Evolutionary conservation across 2,888 invertebrate species (phyloP).

Genomic region (Drosophila tripunctata): DNA sequence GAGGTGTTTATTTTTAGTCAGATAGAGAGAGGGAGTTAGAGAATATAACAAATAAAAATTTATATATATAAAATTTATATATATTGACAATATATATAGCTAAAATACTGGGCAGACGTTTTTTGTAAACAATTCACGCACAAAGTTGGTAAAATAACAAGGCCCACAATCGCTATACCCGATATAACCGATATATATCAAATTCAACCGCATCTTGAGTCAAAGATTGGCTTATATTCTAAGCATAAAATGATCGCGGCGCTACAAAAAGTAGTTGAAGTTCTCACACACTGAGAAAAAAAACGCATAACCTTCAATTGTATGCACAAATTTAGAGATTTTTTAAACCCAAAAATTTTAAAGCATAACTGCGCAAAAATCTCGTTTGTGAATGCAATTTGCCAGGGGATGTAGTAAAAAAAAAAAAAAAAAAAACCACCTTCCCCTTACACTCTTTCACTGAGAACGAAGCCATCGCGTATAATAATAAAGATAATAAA

Average conservation of each 20-base stretch:
- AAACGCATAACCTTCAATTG: slow-evolving; percentile 34
- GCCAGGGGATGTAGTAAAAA: slow-evolving; percentile 11
- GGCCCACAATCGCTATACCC: slow-evolving; percentile 72
- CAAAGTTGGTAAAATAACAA: slow-evolving; percentile 84
- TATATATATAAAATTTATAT: slow-evolving; percentile 6
- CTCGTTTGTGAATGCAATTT: slow-evolving; percentile 57
- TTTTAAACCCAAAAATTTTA: slow-evolving; percentile 7
- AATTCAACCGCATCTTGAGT: slow-evolving; percentile 19
- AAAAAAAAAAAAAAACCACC: slow-evolving; percentile 1
- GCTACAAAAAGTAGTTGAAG: slow-evolving; percentile 25
- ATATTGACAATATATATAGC: slow-evolving; percentile 59
- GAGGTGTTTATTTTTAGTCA: slow-evolving; percentile 58
- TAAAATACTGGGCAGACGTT: slow-evolving; percentile 84
- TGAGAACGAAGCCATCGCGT: slow-evolving; percentile 31
- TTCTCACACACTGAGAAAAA: slow-evolving; percentile 12
- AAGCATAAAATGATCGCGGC: slow-evolving; percentile 70
- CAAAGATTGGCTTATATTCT: slow-evolving; percentile 22
- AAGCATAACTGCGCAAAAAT: slow-evolving; percentile 7
- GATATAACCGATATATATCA: slow-evolving; percentile 7
- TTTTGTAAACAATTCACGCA: slow-evolving; percentile 84
- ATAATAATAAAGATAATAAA: slow-evolving; percentile 14
- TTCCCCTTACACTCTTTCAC: slow-evolving; percentile 17
- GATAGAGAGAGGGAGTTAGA: no score
- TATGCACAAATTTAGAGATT: slow-evolving; percentile 48
- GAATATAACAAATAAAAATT: no score